These are phyloP conservation scores for Natrix natrix DNA, from an alignment of 2,797 vertebrate species.

Conservation along the genomic window DNA sequence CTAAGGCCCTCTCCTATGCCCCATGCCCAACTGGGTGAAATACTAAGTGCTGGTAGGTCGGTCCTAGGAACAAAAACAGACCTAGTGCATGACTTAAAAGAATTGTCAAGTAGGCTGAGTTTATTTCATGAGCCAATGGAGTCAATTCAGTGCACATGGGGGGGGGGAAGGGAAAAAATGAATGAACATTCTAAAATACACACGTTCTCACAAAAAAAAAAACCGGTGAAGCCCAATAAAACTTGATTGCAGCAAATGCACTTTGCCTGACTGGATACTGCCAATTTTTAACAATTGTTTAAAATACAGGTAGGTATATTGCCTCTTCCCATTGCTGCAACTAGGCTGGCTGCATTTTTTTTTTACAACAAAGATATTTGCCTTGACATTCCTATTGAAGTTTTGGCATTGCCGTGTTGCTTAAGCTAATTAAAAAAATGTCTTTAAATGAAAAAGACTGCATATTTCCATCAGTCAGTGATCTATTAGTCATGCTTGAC, in stretches of 20 bases:
- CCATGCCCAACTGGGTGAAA: background rate
- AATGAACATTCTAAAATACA: conserved; percentile 29
- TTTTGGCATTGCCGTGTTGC: conserved; percentile 51
- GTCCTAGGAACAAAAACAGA: background rate
- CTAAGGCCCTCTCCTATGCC: background rate
- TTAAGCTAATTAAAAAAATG: conserved; percentile 64
- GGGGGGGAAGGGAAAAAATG: conserved; percentile 16
- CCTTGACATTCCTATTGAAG: conserved; percentile 58
- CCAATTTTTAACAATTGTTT: background rate
- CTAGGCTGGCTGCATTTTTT: background rate
- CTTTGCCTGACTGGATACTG: background rate
- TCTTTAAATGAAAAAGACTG: conserved; percentile 67
- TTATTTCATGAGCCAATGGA: background rate
- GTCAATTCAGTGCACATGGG: background rate
- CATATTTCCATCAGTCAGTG: conserved; percentile 72
- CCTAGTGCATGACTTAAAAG: background rate
- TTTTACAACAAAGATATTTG: conserved; percentile 52
- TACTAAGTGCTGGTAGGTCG: background rate
- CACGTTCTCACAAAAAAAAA: conserved; percentile 14
- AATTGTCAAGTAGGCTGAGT: background rate
- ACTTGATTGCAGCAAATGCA: background rate
- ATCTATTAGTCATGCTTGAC: conserved; percentile 77
- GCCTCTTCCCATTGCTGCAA: background rate
- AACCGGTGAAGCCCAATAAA: background rate
- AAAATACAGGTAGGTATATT: background rate